phyloP scores from a whole-genome alignment of 2,113 vertebrate genomes.

The Ameiurus melas region DNA sequence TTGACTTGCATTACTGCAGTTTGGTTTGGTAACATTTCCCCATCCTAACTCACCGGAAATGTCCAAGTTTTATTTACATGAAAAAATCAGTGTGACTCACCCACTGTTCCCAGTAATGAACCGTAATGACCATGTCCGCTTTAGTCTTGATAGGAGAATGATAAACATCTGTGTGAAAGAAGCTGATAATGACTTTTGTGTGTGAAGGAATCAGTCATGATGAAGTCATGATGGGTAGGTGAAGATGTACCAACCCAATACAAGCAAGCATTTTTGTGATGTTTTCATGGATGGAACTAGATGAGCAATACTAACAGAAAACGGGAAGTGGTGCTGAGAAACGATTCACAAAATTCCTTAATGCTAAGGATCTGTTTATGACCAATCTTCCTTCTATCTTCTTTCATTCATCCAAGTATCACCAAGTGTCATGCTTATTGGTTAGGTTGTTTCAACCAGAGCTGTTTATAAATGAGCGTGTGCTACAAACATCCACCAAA shows the following conservation, averaged over 20 bases:
- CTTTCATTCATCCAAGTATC: slow-evolving; percentile 2
- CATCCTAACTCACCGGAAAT: slow-evolving; percentile 28
- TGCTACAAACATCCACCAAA: neutral
- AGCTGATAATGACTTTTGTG: slow-evolving; percentile 9
- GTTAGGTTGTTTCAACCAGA: neutral
- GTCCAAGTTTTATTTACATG: slow-evolving; percentile 41
- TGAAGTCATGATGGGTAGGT: neutral
- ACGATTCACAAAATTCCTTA: neutral
- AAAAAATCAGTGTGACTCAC: slow-evolving; percentile 44
- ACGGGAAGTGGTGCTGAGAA: neutral
- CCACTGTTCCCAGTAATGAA: slow-evolving; percentile 43
- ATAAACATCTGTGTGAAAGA: slow-evolving; percentile 33
- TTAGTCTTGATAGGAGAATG: slow-evolving; percentile 32
- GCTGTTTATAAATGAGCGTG: neutral
- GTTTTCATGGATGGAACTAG: neutral
- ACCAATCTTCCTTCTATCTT: slow-evolving; percentile 4
- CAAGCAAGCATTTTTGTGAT: neutral
- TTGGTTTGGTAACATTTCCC: slow-evolving; percentile 37
- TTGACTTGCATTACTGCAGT: neutral
- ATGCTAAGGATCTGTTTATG: neutral
- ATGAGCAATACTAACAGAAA: slow-evolving; percentile 13
- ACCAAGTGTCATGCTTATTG: slow-evolving; percentile 4
- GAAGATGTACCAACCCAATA: neutral
- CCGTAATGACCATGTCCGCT: slow-evolving; percentile 35
- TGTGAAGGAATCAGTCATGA: slow-evolving; percentile 18